phyloP scores from a whole-genome alignment of 2,888 invertebrate genomes.

The Agonum fuliginosum region DNA sequence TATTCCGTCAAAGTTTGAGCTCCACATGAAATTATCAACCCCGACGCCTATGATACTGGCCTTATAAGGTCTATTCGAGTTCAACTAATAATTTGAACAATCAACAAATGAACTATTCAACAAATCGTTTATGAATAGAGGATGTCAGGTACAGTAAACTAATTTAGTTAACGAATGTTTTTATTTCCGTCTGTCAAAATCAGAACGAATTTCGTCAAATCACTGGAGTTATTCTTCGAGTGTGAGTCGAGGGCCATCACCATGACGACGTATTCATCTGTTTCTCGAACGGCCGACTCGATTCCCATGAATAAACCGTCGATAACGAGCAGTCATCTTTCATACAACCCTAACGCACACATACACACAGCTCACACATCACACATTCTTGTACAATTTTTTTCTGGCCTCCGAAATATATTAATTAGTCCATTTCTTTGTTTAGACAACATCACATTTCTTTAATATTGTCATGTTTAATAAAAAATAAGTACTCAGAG shows the following conservation, averaged over 20 bases:
- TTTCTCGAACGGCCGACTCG: conserved; percentile 27
- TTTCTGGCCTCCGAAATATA: not conserved
- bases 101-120: conserved; percentile 26
- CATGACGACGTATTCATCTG: conserved; percentile 52
- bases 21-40: too few relatives aligned
- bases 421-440: too few relatives aligned
- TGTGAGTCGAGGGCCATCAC: conserved; percentile 21
- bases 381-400: conserved; percentile 28
- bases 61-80: too few relatives aligned
- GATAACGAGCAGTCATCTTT: conserved; percentile 57
- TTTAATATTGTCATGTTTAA: too few relatives aligned
- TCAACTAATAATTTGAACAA: conserved; percentile 7
- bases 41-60: too few relatives aligned
- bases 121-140: not conserved
- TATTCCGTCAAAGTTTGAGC: too few relatives aligned
- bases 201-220: conserved; percentile 28
- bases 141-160: conserved; percentile 13
- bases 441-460: too few relatives aligned
- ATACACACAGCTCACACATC: conserved; percentile 22
- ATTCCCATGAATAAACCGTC: conserved; percentile 56
- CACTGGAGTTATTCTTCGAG: conserved; percentile 23
- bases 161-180: conserved; percentile 41
- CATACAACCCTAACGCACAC: conserved; percentile 33
- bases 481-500: too few relatives aligned
- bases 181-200: conserved; percentile 47